Conservation (phyloP, 2,888 invertebrate genomes). For the Oscheius sp. region DNA sequence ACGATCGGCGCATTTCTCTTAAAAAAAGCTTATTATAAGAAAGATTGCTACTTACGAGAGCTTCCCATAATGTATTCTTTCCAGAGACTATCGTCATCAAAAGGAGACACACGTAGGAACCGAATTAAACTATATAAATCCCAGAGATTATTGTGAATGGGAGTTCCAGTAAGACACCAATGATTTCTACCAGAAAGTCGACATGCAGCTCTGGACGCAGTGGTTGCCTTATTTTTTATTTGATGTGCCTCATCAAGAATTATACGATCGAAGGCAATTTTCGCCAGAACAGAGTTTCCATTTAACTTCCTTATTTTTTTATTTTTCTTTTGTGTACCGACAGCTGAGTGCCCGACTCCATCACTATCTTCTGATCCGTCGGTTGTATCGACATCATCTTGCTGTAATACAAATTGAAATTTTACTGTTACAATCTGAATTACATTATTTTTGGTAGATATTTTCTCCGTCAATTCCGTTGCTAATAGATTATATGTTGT, state of each 20-base stretch:
- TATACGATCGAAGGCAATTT: conserved; percentile 84
- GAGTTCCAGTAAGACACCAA: conserved; percentile 89
- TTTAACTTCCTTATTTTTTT: conserved; percentile 6
- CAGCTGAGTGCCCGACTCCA: conserved; percentile 15
- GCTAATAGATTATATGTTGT: conserved; percentile 84
- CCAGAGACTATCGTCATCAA: conserved; percentile 89
- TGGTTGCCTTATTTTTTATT: conserved; percentile 80
- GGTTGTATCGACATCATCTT: no score
- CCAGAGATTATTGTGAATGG: conserved; percentile 90
- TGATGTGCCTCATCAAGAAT: conserved; percentile 93
- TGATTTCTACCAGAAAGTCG: conserved; percentile 77
- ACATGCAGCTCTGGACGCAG: conserved; percentile 77
- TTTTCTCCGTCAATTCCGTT: conserved; percentile 70
- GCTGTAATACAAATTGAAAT: no score
- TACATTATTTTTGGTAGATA: conserved; percentile 31
- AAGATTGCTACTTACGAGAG: conserved; percentile 29
- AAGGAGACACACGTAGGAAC: conserved; percentile 86
- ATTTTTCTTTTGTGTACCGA: not conserved
- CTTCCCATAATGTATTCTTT: conserved; percentile 84
- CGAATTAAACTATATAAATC: conserved; percentile 69
- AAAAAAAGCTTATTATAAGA: conserved; percentile 6
- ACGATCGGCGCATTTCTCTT: conserved; percentile 74
- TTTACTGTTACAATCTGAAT: not conserved
- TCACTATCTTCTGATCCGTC: conserved; percentile 25
- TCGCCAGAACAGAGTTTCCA: conserved; percentile 71